Evolutionary conservation across 2,888 invertebrate species (phyloP).

Genomic region (Caenorhabditis macrosperma): DNA sequence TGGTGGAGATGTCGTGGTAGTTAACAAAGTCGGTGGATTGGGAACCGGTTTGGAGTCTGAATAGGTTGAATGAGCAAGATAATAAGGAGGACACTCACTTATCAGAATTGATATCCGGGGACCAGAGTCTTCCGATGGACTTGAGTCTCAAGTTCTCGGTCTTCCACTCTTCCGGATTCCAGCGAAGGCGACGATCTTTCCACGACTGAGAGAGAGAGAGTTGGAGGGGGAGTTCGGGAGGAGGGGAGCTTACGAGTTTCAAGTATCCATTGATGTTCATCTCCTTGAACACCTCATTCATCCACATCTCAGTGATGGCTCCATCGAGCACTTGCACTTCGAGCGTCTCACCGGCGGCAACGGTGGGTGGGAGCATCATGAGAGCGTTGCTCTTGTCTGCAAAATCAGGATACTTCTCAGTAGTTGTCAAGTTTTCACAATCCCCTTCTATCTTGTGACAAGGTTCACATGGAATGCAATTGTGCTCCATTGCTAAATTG

Average conservation of each 20-base stretch:
- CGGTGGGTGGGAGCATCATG: slow-evolving; percentile 74
- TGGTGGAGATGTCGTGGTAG: slow-evolving; percentile 69
- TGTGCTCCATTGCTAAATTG: too few relatives aligned
- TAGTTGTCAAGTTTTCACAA: neutral
- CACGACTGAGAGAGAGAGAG: slow-evolving; percentile 68
- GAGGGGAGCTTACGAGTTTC: slow-evolving; percentile 69
- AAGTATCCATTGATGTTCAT: slow-evolving; percentile 77
- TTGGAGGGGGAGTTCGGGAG: too few relatives aligned
- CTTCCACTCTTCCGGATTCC: slow-evolving; percentile 75
- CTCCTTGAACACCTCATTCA: slow-evolving; percentile 78
- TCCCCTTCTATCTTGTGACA: too few relatives aligned
- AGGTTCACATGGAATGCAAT: too few relatives aligned
- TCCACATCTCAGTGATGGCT: slow-evolving; percentile 71
- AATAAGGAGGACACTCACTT: slow-evolving; percentile 66
- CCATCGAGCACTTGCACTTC: slow-evolving; percentile 71
- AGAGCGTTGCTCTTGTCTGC: slow-evolving; percentile 71
- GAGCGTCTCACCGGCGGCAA: slow-evolving; percentile 73
- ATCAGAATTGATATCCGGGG: slow-evolving; percentile 75
- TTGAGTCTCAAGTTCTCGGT: slow-evolving; percentile 70
- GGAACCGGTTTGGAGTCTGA: slow-evolving; percentile 72
- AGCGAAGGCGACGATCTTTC: slow-evolving; percentile 75
- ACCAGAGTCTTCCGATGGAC: slow-evolving; percentile 73
- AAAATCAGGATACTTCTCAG: too few relatives aligned
- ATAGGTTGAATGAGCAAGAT: too few relatives aligned
- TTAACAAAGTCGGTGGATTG: slow-evolving; percentile 74